Conservation (phyloP, 2,888 invertebrate genomes). For the Entomobrya multifasciata region DNA sequence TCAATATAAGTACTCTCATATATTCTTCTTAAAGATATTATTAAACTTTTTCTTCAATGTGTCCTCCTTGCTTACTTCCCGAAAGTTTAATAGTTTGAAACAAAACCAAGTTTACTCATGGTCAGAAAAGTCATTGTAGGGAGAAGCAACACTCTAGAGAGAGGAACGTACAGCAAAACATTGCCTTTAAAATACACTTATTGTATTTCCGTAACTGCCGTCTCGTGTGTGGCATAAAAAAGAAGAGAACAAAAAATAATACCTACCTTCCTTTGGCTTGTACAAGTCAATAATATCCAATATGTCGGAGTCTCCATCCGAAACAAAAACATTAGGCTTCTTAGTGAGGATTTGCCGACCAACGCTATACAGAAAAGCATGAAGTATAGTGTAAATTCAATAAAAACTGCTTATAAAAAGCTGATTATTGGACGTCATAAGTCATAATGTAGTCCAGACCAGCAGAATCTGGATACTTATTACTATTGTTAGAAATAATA, state of each 20-base stretch:
- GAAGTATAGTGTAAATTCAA: background rate
- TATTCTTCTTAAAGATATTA: background rate
- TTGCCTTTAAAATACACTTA: background rate
- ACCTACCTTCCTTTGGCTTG: conserved; percentile 86
- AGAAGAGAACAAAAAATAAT: background rate
- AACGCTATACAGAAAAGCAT: conserved; percentile 83
- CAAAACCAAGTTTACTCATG: background rate
- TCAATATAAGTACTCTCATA: background rate
- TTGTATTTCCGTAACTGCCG: background rate
- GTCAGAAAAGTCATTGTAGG: no score
- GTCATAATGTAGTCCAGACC: background rate
- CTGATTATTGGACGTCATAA: background rate
- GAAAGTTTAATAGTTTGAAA: conserved; percentile 13
- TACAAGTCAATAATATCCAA: conserved; percentile 87
- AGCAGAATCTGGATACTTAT: no score
- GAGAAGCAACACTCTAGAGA: background rate
- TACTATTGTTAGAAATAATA: no score
- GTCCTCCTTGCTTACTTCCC: conserved; percentile 2
- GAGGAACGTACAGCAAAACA: background rate
- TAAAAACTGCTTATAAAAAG: conserved; percentile 38
- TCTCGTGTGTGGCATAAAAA: background rate
- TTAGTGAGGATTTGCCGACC: conserved; percentile 89
- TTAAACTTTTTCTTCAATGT: background rate
- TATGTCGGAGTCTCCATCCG: conserved; percentile 87
- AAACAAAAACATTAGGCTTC: conserved; percentile 87